These are phyloP conservation scores for Ptychochromis oligacanthus DNA, from an alignment of 2,113 vertebrate genomes.

Conservation along the genomic window DNA sequence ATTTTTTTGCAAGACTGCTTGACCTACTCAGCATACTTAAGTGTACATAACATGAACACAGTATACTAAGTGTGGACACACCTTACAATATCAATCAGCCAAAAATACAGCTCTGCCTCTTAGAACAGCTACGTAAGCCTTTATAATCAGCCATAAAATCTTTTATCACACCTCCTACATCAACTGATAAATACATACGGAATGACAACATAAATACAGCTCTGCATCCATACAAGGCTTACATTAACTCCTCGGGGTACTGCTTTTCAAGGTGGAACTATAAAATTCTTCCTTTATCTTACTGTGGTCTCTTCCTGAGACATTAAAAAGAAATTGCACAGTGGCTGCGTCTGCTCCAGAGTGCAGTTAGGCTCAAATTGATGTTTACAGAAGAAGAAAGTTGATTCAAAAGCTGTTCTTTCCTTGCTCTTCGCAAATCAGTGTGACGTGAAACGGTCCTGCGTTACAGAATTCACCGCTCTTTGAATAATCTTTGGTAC, in stretches of 20 bases:
- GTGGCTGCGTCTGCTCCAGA: conserved; percentile 1
- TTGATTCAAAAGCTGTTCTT: not conserved
- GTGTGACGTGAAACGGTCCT: not conserved
- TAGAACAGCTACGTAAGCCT: conserved; percentile 44
- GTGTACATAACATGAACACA: conserved; percentile 2
- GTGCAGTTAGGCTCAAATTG: conserved; percentile 12
- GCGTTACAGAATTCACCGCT: not conserved
- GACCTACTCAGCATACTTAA: not conserved
- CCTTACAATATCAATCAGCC: conserved; percentile 58
- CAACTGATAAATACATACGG: conserved; percentile 50
- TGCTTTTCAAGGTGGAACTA: conserved; percentile 17
- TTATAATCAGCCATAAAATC: conserved; percentile 66
- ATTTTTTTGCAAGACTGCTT: not conserved
- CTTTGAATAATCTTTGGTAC: not conserved
- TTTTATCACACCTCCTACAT: conserved; percentile 62
- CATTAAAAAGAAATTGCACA: not conserved
- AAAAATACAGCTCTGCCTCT: conserved; percentile 37
- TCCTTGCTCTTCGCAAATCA: not conserved
- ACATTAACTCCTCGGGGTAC: conserved; percentile 16
- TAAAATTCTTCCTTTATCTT: conserved; percentile 15
- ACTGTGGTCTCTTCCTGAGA: not conserved
- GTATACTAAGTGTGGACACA: conserved; percentile 41
- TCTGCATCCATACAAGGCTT: conserved; percentile 17
- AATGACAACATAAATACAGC: conserved; percentile 53
- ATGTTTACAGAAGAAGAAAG: conserved; percentile 13